Evolutionary conservation across 2,888 invertebrate genomes (phyloP), one percentile per base, ranked within the genome.

Genomic region (Anticlea derivata): DNA sequence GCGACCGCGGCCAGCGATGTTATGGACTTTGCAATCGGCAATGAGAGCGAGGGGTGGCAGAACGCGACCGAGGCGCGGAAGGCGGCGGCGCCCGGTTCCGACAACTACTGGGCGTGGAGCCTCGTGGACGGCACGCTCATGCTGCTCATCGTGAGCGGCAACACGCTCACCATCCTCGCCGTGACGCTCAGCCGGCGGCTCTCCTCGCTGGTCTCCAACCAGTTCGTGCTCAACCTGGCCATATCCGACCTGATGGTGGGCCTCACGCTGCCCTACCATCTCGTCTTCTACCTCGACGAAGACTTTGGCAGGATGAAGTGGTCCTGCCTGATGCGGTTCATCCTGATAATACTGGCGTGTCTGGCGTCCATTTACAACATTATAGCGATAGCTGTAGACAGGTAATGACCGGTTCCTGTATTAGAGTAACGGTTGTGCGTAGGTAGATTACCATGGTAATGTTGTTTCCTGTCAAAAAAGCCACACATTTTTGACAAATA

Each of bases 191-290:
- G 94, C 78, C 92, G 94, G 38, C 92, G 94, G 53, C 88, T 96
- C 12, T 93, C 94, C 5, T 92, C 92, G 27, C 91, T 94, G 38
- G 93, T 94, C 44, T 95, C 96, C 50, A 96, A 96, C 84, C 93
- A 94, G 67, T 96, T 96, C 82, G 94, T 96, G 58, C 91, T 95
- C 54, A 96, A 95, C 78, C 83, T 96, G 67, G 96, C 96, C 20
- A 89, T 95, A 58, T 95, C 96, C 13, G 96, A 96, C 83, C 91
- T 95, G 37, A 91, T 95, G 80, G 96, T 96, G 46, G 96, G 96
- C 2, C 81, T 95, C 26, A 94, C 94, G 23, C 82, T 96, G 65
- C 95, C 96, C 10, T 96, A 95, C 80, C 96, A 96, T 75, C 92
- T 95, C 69, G 92, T 94, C 35, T 96, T 96, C 83, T 95, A 95